Evolutionary conservation across 2,888 invertebrate genomes (phyloP), one percentile per base, ranked within the genome.

Genomic region (Atethmia centrago): DNA sequence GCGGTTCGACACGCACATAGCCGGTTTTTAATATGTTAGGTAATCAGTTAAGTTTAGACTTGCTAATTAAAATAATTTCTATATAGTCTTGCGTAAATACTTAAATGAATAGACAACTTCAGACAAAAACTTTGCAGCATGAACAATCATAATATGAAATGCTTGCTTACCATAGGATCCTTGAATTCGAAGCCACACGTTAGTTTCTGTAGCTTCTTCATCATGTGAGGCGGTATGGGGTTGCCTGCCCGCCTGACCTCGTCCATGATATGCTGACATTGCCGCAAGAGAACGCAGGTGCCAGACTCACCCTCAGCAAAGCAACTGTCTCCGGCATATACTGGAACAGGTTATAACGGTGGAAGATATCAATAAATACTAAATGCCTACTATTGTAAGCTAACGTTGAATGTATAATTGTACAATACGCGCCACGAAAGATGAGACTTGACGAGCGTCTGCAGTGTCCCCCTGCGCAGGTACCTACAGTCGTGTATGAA

Each of bases 151-250:
- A 36, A 36, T 47, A 31, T 63, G 16, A 31, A 51, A 31, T n/a
- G 7, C 2, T n/a, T n/a, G 64, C 86, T 85, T 89, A 95, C 95
- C 89, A 94, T 73, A 28, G 95, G 94, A 9, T 92, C 88, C 21
- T 82, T 79, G 3, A 49, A 64, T 10, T 91, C 86, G 71, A 89
- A 95, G 0, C 95, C 95, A 73, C 95, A 95, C 0, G 89, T 87
- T 0, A 94, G 80, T 0, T 81, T 79, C 21, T 89, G 90, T 1
- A 95, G 88, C 71, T 91, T 93, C 25, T 79, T 82, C 28, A 92
- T 89, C 74, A 95, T 85, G 66, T 88, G 67, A 4, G 76, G 53
- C 0, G 94, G 92, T 89, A 94, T 92, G 0, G 94, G 94, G 3
- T 77, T 88, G 4, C 94, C 94, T 7, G 91, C 92, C 3, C 69